Conservation (phyloP, 2,888 invertebrate genomes). For the Boloria euphrosyne region DNA sequence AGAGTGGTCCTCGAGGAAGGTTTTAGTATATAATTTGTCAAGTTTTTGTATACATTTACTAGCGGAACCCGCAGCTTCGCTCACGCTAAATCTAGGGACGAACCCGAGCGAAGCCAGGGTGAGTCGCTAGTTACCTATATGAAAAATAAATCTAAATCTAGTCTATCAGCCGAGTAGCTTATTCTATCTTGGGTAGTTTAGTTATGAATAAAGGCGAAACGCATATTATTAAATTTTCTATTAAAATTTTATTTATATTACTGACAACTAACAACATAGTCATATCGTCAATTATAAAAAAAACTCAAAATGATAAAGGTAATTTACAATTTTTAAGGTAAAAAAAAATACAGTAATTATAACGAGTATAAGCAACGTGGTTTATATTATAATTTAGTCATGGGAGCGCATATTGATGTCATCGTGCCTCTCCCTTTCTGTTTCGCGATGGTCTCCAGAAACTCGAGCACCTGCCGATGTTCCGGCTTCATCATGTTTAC, state of each 20-base stretch:
- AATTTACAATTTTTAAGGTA: conserved; percentile 69
- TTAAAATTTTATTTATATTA: conserved; percentile 68
- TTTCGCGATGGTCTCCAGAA: conserved; percentile 74
- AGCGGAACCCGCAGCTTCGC: too few species aligned
- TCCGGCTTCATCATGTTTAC: conserved; percentile 73
- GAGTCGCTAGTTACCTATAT: too few species aligned
- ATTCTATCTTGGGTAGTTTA: too few species aligned
- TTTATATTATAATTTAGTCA: conserved; percentile 49
- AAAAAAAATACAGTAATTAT: conserved; percentile 52
- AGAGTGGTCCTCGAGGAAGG: too few species aligned
- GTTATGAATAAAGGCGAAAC: background rate
- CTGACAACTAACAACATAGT: conserved; percentile 73
- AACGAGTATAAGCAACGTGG: background rate
- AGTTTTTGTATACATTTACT: too few species aligned
- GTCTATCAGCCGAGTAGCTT: too few species aligned
- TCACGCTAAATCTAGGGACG: too few species aligned
- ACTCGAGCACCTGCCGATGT: conserved; percentile 71
- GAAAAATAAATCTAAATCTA: too few species aligned
- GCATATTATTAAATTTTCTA: conserved; percentile 9
- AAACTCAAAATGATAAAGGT: conserved; percentile 58
- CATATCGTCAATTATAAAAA: conserved; percentile 73
- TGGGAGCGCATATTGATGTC: conserved; percentile 74
- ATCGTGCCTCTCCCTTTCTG: conserved; percentile 72
- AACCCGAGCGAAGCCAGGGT: too few species aligned
- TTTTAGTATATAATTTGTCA: too few species aligned